Evolutionary conservation across 2,113 vertebrate genomes (phyloP).

Genomic region (Phyllostomus hastatus): DNA sequence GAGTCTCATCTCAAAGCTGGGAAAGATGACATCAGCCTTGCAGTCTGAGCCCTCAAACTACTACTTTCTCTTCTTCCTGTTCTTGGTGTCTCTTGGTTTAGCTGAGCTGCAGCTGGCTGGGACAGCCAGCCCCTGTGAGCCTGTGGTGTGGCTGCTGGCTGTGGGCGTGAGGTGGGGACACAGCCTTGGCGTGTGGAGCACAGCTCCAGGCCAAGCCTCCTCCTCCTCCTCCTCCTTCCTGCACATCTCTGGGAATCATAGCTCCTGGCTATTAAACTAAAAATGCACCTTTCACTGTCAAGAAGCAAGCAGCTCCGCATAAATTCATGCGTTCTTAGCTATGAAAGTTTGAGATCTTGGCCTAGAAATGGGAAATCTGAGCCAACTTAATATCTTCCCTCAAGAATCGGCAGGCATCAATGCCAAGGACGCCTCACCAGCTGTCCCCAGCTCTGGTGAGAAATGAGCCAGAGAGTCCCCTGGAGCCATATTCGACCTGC

Average conservation of each 20-base stretch:
- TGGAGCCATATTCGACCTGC: neutral
- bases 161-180: no score
- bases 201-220: neutral
- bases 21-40: no score
- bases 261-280: neutral
- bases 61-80: neutral
- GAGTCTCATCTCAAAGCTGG: neutral
- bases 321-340: conserved; percentile 20
- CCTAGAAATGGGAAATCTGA: neutral
- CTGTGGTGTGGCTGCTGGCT: fast-evolving
- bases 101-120: neutral
- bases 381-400: conserved; percentile 43
- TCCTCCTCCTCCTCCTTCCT: neutral
- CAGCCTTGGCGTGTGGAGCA: no score
- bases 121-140: neutral
- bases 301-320: neutral
- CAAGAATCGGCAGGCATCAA: neutral
- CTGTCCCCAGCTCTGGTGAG: neutral
- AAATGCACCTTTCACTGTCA: conserved; percentile 23
- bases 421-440: neutral
- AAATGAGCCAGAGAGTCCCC: neutral
- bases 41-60: neutral
- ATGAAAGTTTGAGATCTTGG: neutral
- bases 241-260: neutral
- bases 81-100: neutral